A percentile compares a stretch with the other conserved stretches of the same genome.
phyloP scores from a whole-genome alignment of 2,113 vertebrate species.

The Nibea coibor region DNA sequence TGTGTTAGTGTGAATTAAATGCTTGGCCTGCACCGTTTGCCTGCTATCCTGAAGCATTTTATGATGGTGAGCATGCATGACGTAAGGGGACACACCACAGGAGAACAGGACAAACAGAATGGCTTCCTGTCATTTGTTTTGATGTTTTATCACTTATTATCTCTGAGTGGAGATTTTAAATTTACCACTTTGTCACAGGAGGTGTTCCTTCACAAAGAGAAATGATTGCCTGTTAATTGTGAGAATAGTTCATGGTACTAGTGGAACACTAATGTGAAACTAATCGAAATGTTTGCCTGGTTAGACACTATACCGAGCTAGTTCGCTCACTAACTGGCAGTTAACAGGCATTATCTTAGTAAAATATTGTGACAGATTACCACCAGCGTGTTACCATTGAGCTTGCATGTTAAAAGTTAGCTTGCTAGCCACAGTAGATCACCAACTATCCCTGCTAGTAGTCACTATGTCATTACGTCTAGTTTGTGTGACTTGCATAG shows the following conservation, averaged over 20 bases:
- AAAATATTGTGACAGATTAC: not conserved
- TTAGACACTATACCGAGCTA: not conserved
- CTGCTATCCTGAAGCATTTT: not conserved
- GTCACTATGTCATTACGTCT: not conserved
- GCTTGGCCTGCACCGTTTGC: not conserved
- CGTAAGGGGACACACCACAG: slow-evolving; percentile 42
- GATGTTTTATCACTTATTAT: no score
- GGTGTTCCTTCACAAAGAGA: not conserved
- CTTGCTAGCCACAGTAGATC: no score
- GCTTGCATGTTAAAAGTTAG: no score
- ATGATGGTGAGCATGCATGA: slow-evolving; percentile 40
- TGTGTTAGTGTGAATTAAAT: slow-evolving; percentile 5
- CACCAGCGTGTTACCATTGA: not conserved
- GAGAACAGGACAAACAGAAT: not conserved
- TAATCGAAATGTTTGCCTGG: not conserved
- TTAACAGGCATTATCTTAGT: no score
- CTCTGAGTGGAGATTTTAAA: no score
- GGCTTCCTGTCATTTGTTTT: not conserved
- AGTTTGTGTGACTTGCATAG: no score
- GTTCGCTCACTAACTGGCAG: not conserved
- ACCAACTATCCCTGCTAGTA: not conserved
- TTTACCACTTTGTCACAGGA: no score
- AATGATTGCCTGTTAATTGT: not conserved
- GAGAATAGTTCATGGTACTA: not conserved
- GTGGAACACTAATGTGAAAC: no score